A percentile compares a stretch with the other conserved stretches of the same genome.
These are phyloP conservation scores for Myotis yumanensis DNA, from an alignment of 2,113 vertebrate genomes.

Conservation along the genomic window DNA sequence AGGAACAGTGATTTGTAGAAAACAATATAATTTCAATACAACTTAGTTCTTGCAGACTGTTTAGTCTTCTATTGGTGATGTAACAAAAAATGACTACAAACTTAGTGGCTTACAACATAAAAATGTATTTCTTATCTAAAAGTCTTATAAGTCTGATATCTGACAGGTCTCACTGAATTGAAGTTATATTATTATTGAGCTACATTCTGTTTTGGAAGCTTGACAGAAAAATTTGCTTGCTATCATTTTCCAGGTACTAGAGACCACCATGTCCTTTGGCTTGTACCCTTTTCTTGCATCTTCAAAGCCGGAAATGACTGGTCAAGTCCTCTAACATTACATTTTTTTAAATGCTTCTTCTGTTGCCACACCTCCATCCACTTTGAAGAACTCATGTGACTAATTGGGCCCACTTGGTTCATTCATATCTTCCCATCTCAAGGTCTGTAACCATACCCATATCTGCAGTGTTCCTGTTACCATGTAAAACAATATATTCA, in stretches of 20 bases:
- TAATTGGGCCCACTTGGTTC: background rate
- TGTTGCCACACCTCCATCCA: background rate
- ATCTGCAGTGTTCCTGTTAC: background rate
- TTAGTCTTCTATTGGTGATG: background rate
- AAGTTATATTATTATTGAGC: background rate
- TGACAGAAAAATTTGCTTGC: background rate
- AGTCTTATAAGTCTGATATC: background rate
- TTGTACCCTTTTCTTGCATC: background rate
- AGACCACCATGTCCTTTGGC: background rate
- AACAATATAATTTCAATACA: background rate
- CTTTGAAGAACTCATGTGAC: background rate
- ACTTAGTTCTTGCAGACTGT: background rate
- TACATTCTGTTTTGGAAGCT: background rate
- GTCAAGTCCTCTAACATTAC: background rate
- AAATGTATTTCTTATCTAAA: background rate
- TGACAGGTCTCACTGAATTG: background rate
- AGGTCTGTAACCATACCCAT: background rate
- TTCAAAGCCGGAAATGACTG: background rate
- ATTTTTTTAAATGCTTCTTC: background rate
- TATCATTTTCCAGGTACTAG: background rate
- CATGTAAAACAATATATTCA: background rate
- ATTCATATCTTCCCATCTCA: background rate
- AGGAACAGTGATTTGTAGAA: background rate
- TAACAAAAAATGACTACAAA: background rate
- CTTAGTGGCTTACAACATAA: background rate